phyloP scores from a whole-genome alignment of 2,888 invertebrate species.

The Tipula lateralis region DNA sequence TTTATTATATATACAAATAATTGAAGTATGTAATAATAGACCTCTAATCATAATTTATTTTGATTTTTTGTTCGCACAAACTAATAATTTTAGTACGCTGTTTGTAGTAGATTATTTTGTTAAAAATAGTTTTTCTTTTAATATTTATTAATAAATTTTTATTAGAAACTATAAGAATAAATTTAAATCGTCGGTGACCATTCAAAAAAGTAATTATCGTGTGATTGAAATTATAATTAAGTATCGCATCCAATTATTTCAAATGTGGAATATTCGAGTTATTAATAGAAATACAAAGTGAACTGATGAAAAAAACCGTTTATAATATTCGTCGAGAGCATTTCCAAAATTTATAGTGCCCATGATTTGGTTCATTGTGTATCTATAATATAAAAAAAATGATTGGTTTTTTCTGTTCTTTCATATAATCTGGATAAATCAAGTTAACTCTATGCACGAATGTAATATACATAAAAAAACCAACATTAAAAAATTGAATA shows the following conservation, averaged over 20 bases:
- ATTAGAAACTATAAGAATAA: background rate
- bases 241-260: background rate
- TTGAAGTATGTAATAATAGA: background rate
- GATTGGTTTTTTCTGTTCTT: background rate
- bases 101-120: background rate
- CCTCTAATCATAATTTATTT: background rate
- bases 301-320: background rate
- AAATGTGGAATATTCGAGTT: constrained; percentile 19
- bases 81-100: background rate
- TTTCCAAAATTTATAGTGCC: background rate
- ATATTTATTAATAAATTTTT: background rate
- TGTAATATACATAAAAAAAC: background rate
- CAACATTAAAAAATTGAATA: background rate
- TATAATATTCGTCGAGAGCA: background rate
- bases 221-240: background rate
- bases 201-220: background rate
- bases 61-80: background rate
- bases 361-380: background rate
- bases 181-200: background rate
- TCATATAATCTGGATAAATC: background rate
- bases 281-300: background rate
- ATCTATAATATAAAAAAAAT: background rate
- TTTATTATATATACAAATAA: background rate
- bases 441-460: background rate
- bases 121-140: background rate